Evolutionary conservation across 1,140 invertebrate genomes (phyloP).

Genomic region (Sinonovacula constricta): DNA sequence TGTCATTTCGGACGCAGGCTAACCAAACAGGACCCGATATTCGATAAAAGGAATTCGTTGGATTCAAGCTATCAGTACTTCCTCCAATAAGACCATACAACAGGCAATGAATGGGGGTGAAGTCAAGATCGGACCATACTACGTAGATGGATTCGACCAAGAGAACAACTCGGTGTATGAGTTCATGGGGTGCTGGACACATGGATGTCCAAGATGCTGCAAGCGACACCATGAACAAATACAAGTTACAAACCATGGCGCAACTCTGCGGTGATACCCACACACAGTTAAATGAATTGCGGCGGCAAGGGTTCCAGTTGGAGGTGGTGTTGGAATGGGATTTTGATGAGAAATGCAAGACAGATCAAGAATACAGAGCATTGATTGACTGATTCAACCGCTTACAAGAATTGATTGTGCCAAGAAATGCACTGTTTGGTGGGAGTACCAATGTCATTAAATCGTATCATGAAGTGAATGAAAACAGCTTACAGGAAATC

Average conservation of each 20-base stretch:
- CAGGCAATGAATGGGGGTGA: constrained; percentile 25
- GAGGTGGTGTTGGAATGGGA: neutral
- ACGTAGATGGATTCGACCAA: constrained; percentile 5
- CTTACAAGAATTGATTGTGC: neutral
- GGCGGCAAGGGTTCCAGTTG: neutral
- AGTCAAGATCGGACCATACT: neutral
- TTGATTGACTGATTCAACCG: neutral
- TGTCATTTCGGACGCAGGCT: constrained; percentile 9
- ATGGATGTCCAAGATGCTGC: constrained; percentile 16
- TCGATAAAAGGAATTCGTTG: constrained; percentile 13
- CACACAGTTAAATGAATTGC: neutral
- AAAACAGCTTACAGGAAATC: neutral
- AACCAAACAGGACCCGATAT: neutral
- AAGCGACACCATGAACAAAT: neutral
- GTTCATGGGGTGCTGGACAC: neutral
- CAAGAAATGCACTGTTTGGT: constrained; percentile 3
- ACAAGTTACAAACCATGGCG: neutral
- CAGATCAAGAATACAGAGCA: neutral
- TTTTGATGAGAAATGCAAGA: neutral
- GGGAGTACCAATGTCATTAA: neutral
- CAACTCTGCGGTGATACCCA: neutral
- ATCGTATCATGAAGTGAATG: constrained; percentile 3
- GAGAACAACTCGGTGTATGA: constrained; percentile 6
- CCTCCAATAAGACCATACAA: neutral
- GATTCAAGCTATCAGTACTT: neutral